A percentile compares a stretch with the other conserved stretches of the same genome.
Conservation (phyloP, 2,113 vertebrate species). For the Monopterus albus region DNA sequence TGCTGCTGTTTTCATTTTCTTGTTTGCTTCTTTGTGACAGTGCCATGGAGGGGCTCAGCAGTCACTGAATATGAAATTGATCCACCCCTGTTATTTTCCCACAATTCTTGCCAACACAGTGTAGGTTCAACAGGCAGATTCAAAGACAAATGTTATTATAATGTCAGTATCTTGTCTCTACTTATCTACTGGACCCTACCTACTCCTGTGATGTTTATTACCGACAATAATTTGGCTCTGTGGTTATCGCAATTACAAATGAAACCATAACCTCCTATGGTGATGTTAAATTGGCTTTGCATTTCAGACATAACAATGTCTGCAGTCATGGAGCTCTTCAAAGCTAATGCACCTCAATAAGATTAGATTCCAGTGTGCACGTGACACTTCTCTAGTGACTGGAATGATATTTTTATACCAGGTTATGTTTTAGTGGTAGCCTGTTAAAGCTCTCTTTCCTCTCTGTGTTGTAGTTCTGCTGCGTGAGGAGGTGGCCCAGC, state of each 20-base stretch:
- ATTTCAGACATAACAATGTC: constrained; percentile 30
- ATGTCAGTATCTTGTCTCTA: constrained; percentile 19
- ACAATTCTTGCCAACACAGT: constrained; percentile 17
- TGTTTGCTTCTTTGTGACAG: constrained; percentile 33
- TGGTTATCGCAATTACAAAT: constrained; percentile 45
- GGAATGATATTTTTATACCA: not conserved
- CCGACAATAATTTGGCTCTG: constrained; percentile 28
- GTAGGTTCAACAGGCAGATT: constrained; percentile 28
- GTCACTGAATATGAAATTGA: constrained; percentile 31
- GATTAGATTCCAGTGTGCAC: not conserved
- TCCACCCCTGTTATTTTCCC: not conserved
- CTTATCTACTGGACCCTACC: constrained; percentile 26
- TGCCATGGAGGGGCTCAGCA: not conserved
- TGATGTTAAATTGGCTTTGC: constrained; percentile 39
- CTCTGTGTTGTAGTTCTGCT: constrained; percentile 85
- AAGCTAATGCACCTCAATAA: not conserved
- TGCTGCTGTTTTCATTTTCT: constrained; percentile 33
- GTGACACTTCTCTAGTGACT: not conserved
- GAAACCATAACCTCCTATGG: constrained; percentile 25
- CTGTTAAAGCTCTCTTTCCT: constrained; percentile 12
- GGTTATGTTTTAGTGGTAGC: not conserved
- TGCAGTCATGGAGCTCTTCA: constrained; percentile 1
- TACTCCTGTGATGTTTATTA: constrained; percentile 25
- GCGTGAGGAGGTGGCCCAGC: constrained; percentile 94
- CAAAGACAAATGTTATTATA: constrained; percentile 35